Base-by-base conservation (phyloP, 1,140 invertebrate species). In the Psilanteris sp. region DNA sequence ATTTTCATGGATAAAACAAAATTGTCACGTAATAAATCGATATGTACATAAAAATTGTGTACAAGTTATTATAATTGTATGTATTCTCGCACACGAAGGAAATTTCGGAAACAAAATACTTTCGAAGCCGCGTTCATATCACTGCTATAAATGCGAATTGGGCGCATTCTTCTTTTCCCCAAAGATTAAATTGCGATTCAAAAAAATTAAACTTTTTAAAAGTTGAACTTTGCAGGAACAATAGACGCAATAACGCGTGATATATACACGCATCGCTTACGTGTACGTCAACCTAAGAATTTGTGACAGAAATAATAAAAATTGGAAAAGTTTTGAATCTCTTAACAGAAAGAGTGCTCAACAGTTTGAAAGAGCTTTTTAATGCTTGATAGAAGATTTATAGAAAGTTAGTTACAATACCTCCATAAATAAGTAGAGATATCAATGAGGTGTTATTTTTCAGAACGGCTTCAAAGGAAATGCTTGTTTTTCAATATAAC, bases 291-390 rank as follows among this genome's bases (percentile, higher is more conserved):
- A n/a, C n/a, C n/a, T n/a, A n/a, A n/a, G 26, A 20, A 48, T 5
- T 61, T 37, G 13, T 20, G 22, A 50, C 10, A 50, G 50, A 46
- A 50, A 14, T 39, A 34, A 62, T 62, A 62, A 50, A 50, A 62
- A 50, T 50, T 50, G 24, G 31, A 24, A 5, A 32, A 41, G 24
- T 62, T 48, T 10, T 41, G 27, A 50, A 50, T 50, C 41, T 39
- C 11, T 16, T 26, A 43, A 27, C 18, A 57, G 10, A 10, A 32
- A 57, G 34, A 46, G 20, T 61, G n/a, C 9, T 24, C 6, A 11
- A n/a, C 3, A 34, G 9, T 29, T 57, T 39, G 37, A 37, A 46
- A 46, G 55, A 46, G 41, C 29, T 61, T 61, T 46, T 27, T 44
- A 22, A 61, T 32, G 29, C 41, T 61, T 16, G 31, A 59, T 14